Base-by-base conservation (phyloP, 1,140 invertebrate genomes). In the Prorops nasuta region DNA sequence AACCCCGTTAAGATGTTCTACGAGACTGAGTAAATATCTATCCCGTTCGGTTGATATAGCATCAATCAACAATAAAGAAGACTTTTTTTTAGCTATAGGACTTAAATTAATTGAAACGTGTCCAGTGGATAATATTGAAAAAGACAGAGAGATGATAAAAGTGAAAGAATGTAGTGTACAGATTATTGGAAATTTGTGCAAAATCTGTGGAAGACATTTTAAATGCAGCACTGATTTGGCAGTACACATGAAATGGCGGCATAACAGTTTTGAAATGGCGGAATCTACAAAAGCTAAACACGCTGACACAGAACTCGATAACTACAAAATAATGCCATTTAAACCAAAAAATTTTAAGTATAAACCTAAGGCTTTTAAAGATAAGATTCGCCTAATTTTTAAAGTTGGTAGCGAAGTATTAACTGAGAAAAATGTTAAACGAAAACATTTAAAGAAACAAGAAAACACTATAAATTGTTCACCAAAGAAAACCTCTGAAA, bases 91-190 rank as follows among this genome's bases (percentile, higher is more conserved):
- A 0, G 52, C 16, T 16, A 34, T 64, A 16, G 57, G 62, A 4
- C 53, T 62, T 7, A 28, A 56, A 41, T 44, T 50, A 19, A 60
- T 14, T 15, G 8, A 3, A 35, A 8, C 19, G 15, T 15, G 20
- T 8, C 7, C 20, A 15, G 10, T 9, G 2, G 14, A 37, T 39
- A 12, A 47, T 37, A 24, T 18, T 19, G 3, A 9, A 3, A 35
- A 32, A 2, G n/a, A 12, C 4, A 32, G 19, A 36, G 43, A 3
- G 7, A 36, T 39, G 14, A 46, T 53, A 17, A 46, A 20, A 12
- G 24, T 63, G 1, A 63, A 54, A 18, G 37, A 64, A 3, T 69
- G 66, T 18, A 48, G 57, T 8, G 63, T 70, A 3, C 42, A 64
- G 17, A 56, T 69, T 20, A 24, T 51, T 12, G 57, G 59, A 12